These are phyloP conservation scores for Allacma fusca DNA, from an alignment of 2,888 invertebrate species.

Conservation along the genomic window DNA sequence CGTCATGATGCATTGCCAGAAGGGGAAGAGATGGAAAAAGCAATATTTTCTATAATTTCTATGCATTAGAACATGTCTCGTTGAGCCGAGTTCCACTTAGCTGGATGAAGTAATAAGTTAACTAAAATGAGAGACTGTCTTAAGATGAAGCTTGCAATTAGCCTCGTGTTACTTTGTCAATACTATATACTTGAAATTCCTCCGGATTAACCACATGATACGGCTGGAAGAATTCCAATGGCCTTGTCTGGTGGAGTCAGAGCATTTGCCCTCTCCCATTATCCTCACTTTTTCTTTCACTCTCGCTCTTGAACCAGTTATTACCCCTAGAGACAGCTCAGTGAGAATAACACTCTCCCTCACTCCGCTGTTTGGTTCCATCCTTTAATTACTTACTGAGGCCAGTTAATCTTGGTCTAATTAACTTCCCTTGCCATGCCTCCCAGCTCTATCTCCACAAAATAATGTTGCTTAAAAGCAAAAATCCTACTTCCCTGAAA, in stretches of 20 bases:
- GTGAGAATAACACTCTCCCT: background rate
- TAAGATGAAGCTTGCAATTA: background rate
- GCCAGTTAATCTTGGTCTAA: constrained; percentile 28
- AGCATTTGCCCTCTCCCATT: background rate
- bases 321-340: background rate
- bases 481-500: too few species aligned
- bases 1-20: too few species aligned
- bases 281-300: background rate
- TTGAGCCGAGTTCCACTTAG: background rate
- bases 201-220: background rate
- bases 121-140: background rate
- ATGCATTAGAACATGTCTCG: too few species aligned
- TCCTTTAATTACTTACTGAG: constrained; percentile 23
- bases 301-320: background rate
- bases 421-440: background rate
- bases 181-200: background rate
- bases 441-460: background rate
- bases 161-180: background rate
- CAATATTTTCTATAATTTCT: too few species aligned
- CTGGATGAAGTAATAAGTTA: too few species aligned
- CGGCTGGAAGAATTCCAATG: constrained; percentile 7
- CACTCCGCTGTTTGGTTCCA: background rate
- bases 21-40: too few species aligned
- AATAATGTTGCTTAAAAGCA: too few species aligned
- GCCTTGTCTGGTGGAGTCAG: background rate